A percentile compares a stretch with the other conserved stretches of the same genome.
These are phyloP conservation scores for Apogon hyalosoma DNA, from an alignment of 2,797 vertebrate species.

Conservation along the genomic window DNA sequence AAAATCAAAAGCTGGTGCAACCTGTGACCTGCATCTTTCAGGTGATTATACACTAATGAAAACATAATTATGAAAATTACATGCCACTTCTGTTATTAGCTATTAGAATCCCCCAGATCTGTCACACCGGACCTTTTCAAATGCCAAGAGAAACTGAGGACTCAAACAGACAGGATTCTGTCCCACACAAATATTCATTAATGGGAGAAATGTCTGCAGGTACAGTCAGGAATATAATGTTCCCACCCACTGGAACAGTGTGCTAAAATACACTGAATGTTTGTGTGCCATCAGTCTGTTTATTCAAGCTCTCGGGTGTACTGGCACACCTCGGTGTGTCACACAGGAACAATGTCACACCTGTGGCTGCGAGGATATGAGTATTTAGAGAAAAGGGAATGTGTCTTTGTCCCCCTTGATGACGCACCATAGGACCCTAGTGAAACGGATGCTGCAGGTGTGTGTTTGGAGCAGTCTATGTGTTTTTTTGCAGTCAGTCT, in stretches of 20 bases:
- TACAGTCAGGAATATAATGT: background rate
- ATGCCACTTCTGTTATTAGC: no score
- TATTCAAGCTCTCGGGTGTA: constrained; percentile 14
- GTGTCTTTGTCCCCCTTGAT: constrained; percentile 55
- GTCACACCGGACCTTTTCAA: no score
- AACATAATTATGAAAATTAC: no score
- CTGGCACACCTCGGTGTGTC: constrained; percentile 16
- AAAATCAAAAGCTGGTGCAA: no score
- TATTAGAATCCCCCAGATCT: no score
- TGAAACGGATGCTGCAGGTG: constrained; percentile 39
- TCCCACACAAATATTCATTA: no score
- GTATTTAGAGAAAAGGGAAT: constrained; percentile 4
- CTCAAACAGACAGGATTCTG: no score
- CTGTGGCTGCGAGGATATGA: constrained; percentile 16
- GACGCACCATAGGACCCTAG: constrained; percentile 66
- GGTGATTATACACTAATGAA: no score
- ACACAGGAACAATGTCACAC: constrained; percentile 47
- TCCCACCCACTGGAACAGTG: background rate
- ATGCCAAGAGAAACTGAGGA: no score
- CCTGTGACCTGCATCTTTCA: no score
- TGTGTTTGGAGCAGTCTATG: constrained; percentile 12
- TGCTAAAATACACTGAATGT: constrained; percentile 6
- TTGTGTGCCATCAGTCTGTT: constrained; percentile 20
- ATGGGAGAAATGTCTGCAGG: no score
- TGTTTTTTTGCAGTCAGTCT: constrained; percentile 30